phyloP scores from a whole-genome alignment of 2,113 vertebrate genomes.

The Maccullochella peelii region DNA sequence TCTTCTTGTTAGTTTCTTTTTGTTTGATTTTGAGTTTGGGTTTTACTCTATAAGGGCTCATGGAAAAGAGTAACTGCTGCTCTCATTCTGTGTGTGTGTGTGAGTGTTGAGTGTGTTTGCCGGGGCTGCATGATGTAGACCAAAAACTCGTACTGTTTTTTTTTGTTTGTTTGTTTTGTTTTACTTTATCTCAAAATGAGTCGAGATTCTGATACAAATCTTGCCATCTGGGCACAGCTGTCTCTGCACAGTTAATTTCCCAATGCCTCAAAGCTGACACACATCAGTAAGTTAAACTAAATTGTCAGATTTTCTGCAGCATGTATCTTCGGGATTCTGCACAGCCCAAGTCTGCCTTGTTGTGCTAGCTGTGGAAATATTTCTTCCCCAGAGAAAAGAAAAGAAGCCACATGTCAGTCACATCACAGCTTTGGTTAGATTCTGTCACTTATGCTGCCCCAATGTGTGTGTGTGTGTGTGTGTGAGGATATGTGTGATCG shows the following conservation, averaged over 20 bases:
- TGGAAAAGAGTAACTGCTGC: slow-evolving; percentile 63
- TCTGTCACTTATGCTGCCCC: slow-evolving; percentile 27
- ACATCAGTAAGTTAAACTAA: neutral
- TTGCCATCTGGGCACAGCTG: neutral
- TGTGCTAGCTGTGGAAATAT: neutral
- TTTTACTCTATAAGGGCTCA: slow-evolving; percentile 78
- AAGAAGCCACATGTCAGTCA: neutral
- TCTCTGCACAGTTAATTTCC: neutral
- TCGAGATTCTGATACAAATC: neutral
- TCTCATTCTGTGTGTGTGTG: slow-evolving; percentile 34
- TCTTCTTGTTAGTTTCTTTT: slow-evolving; percentile 56
- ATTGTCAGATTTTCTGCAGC: neutral
- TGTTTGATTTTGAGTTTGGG: slow-evolving; percentile 51
- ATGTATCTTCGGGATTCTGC: neutral
- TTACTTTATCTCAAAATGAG: neutral
- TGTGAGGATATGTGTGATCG: too few relatives aligned
- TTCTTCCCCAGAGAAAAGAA: neutral
- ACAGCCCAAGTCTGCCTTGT: neutral
- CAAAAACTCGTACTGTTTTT: slow-evolving; percentile 5
- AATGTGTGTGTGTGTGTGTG: neutral
- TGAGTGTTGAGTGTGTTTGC: neutral
- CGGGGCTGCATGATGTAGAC: slow-evolving; percentile 41
- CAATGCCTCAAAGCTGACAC: neutral
- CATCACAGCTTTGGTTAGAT: slow-evolving; percentile 1
- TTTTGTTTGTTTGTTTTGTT: neutral